Percentiles rank a stretch among this genome's conserved stretches.
Evolutionary conservation across 64 coral and sea anemone genomes (phyloP).

Genomic region (Montipora sp.): DNA sequence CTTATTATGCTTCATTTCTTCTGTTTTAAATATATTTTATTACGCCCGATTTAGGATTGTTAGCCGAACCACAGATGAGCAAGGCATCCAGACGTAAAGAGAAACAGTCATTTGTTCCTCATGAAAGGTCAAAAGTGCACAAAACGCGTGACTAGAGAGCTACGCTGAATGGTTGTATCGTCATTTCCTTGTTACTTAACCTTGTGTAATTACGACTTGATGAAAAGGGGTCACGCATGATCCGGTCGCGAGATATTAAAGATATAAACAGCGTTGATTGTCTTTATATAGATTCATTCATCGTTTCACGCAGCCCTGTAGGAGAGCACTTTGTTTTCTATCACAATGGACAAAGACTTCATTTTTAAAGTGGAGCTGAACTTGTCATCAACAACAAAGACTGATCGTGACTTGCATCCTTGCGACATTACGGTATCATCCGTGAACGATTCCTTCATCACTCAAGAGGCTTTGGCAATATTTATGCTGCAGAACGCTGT

Average conservation of each 20-base stretch:
- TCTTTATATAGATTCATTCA: neutral
- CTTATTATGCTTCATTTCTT: no score
- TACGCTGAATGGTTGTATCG: neutral
- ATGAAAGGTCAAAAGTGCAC: neutral
- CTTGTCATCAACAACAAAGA: neutral
- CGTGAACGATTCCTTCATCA: neutral
- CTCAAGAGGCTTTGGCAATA: neutral
- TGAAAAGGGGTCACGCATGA: constrained; percentile 14
- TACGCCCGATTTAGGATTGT: no score
- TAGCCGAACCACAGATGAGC: no score
- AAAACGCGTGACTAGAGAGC: no score
- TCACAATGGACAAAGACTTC: neutral
- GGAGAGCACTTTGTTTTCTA: neutral
- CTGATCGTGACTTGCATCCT: neutral
- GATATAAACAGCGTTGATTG: no score
- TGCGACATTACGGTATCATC: neutral
- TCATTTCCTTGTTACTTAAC: neutral
- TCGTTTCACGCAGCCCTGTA: neutral
- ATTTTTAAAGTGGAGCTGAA: neutral
- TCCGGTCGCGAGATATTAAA: neutral
- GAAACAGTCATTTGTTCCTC: no score
- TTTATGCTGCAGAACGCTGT: neutral
- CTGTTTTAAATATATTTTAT: no score
- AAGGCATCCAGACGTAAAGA: no score
- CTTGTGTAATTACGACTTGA: neutral